A percentile compares a stretch with the other conserved stretches of the same genome.
phyloP scores from a whole-genome alignment of 2,797 vertebrate species.

The Huso huso region DNA sequence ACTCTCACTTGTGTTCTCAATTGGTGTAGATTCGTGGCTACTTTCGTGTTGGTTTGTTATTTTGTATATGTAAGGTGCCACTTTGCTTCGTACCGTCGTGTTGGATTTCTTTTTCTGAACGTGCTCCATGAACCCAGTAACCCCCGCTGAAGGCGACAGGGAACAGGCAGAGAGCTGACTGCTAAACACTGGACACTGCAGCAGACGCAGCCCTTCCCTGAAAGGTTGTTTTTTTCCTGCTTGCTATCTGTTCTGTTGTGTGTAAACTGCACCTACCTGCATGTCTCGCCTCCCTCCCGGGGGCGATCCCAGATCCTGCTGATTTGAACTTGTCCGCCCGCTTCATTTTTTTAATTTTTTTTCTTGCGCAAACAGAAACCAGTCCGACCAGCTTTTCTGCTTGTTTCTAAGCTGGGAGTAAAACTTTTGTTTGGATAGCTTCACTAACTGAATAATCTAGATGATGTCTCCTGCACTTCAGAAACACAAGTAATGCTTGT shows the following conservation, averaged over 20 bases:
- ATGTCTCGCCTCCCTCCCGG: slow-evolving; percentile 10
- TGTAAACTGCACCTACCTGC: slow-evolving; percentile 14
- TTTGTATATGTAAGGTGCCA: too few relatives aligned
- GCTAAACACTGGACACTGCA: too few relatives aligned
- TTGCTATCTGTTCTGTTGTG: not conserved
- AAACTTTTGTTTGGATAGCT: not conserved
- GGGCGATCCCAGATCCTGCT: slow-evolving; percentile 30
- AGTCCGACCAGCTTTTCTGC: slow-evolving; percentile 32
- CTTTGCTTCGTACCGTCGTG: too few relatives aligned
- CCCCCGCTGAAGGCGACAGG: too few relatives aligned
- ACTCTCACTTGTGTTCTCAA: too few relatives aligned
- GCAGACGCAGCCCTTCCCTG: too few relatives aligned
- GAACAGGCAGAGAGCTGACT: too few relatives aligned
- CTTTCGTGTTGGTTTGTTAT: too few relatives aligned
- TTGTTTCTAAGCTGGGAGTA: not conserved
- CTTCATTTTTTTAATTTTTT: slow-evolving; percentile 8
- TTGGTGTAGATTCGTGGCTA: too few relatives aligned
- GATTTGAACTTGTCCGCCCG: slow-evolving; percentile 34
- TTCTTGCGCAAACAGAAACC: slow-evolving; percentile 41
- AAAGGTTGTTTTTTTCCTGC: too few relatives aligned
- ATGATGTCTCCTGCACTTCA: not conserved
- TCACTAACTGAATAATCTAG: not conserved
- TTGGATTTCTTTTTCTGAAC: too few relatives aligned
- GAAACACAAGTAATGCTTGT: slow-evolving; percentile 10
- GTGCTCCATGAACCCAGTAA: too few relatives aligned